These are phyloP conservation scores for Neuroterus valhalla DNA, from an alignment of 1,140 invertebrate species.

Conservation along the genomic window DNA sequence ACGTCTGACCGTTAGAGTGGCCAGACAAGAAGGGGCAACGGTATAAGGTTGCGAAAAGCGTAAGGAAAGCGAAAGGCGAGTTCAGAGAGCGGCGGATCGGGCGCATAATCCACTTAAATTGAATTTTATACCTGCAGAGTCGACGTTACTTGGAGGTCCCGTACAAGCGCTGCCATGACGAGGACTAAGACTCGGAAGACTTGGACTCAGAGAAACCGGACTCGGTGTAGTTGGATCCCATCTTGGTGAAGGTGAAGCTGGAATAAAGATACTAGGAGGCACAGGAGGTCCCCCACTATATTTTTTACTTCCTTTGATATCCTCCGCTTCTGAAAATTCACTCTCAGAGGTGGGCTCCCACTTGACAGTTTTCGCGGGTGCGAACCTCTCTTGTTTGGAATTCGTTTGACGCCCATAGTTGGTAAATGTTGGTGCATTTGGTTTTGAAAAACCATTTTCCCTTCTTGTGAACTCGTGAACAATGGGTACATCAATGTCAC, in stretches of 20 bases:
- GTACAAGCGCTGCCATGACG: conserved; percentile 65
- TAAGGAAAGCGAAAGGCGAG: conserved; percentile 31
- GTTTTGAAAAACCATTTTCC: conserved; percentile 63
- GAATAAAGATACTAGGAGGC: conserved; percentile 69
- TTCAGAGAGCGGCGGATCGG: conserved; percentile 28
- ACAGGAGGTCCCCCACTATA: conserved; percentile 61
- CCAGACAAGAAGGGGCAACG: conserved; percentile 1
- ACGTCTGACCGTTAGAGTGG: not conserved
- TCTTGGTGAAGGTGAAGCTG: conserved; percentile 65
- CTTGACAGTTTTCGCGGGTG: conserved; percentile 75
- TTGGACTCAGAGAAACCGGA: conserved; percentile 78
- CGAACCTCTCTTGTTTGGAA: conserved; percentile 62
- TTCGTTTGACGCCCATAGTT: conserved; percentile 35
- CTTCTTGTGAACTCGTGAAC: conserved; percentile 77
- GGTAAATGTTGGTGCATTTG: conserved; percentile 39
- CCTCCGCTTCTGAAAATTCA: conserved; percentile 78
- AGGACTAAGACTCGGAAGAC: conserved; percentile 77
- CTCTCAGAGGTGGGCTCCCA: conserved; percentile 81
- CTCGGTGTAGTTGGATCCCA: conserved; percentile 78
- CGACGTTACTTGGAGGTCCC: conserved; percentile 70
- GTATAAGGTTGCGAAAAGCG: conserved; percentile 37
- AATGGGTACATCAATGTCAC: conserved; percentile 79
- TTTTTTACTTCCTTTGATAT: conserved; percentile 68
- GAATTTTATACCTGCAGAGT: conserved; percentile 69
- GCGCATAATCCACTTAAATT: conserved; percentile 34